Evolutionary conservation across 1,140 invertebrate species (phyloP).

Genomic region (Oncopeltus fasciatus): DNA sequence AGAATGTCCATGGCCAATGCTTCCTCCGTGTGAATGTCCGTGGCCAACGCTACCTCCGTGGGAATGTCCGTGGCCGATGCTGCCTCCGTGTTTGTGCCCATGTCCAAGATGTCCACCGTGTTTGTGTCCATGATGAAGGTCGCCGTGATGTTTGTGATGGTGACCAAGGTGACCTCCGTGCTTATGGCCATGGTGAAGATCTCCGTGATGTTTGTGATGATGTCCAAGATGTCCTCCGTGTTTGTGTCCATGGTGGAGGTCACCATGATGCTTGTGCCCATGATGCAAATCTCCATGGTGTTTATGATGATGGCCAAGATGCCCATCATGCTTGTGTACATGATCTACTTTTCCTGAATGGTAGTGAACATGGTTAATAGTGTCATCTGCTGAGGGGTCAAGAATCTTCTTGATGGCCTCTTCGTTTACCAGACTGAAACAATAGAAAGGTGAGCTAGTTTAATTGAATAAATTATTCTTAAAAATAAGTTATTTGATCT

Average conservation of each 20-base stretch:
- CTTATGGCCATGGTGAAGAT: background rate
- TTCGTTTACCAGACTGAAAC: background rate
- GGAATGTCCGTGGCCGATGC: background rate
- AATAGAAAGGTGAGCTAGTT: background rate
- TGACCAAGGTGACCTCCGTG: background rate
- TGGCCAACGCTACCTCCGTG: background rate
- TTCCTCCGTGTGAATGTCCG: background rate
- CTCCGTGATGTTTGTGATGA: background rate
- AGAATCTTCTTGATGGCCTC: background rate
- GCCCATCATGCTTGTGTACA: slow-evolving; percentile 12
- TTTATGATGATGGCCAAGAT: background rate
- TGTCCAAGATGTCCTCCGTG: background rate
- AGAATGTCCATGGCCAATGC: background rate
- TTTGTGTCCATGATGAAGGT: background rate
- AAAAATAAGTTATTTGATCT: background rate
- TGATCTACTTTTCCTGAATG: slow-evolving; percentile 9
- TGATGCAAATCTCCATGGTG: background rate
- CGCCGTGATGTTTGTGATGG: background rate
- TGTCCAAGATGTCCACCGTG: slow-evolving; percentile 5
- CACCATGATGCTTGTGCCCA: background rate
- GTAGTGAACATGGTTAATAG: slow-evolving; percentile 12
- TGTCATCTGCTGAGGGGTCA: background rate
- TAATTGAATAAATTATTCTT: background rate
- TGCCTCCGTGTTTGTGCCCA: background rate
- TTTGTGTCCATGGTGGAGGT: background rate